Evolutionary conservation across 2,113 vertebrate genomes (phyloP).

Genomic region (Carlito syrichta): DNA sequence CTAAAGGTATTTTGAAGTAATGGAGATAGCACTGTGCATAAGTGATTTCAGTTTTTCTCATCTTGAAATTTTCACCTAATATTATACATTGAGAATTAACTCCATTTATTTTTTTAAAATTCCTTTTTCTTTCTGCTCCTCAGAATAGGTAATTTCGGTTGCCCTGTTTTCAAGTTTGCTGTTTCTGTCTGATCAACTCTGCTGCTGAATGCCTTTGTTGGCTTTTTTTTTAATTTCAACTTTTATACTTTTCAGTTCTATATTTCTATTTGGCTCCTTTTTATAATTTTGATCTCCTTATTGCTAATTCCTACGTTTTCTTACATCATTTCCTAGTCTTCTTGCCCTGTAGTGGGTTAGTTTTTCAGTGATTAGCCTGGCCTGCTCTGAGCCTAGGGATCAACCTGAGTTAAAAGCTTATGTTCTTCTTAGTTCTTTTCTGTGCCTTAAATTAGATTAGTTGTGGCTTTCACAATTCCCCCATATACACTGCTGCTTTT

Average conservation of each 20-base stretch:
- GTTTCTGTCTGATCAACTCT: neutral
- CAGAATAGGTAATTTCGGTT: neutral
- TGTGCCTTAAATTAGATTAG: no score
- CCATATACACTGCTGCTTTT: no score
- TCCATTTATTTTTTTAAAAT: neutral
- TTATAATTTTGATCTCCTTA: neutral
- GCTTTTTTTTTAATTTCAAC: no score
- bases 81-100: neutral
- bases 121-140: neutral
- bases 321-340: neutral
- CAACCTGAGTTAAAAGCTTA: neutral
- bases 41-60: neutral
- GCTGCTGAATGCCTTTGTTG: neutral
- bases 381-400: neutral
- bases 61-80: neutral
- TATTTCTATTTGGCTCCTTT: neutral
- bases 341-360: neutral
- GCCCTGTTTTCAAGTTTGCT: neutral
- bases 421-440: neutral
- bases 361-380: neutral
- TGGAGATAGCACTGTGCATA: neutral
- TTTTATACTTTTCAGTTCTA: neutral
- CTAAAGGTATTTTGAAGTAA: neutral
- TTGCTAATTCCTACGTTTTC: neutral
- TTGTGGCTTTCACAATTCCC: neutral